These are phyloP conservation scores for Holocentrus rufus DNA, from an alignment of 2,797 vertebrate species.

Conservation along the genomic window DNA sequence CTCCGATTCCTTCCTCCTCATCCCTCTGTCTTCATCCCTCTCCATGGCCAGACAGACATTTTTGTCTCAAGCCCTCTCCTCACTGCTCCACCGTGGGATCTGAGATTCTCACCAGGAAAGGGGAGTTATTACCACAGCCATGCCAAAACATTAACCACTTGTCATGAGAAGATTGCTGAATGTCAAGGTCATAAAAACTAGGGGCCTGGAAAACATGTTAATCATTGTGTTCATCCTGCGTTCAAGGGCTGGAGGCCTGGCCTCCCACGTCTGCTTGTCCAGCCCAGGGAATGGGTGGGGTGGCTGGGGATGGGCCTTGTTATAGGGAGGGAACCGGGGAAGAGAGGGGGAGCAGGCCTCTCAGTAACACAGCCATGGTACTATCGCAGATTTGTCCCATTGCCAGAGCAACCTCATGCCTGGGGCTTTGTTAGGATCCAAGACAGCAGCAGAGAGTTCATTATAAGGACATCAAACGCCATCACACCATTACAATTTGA, in stretches of 20 bases:
- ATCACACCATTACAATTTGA: constrained; percentile 35
- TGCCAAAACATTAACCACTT: constrained; percentile 72
- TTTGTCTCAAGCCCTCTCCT: constrained; percentile 51
- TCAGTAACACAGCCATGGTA: constrained; percentile 19
- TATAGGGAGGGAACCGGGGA: constrained; percentile 12
- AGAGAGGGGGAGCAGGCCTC: constrained; percentile 9
- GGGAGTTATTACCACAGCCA: constrained; percentile 62
- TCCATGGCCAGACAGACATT: constrained; percentile 57
- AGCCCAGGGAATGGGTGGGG: constrained; percentile 53
- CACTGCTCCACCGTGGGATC: constrained; percentile 58
- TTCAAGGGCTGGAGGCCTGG: constrained; percentile 71
- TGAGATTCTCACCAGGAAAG: constrained; percentile 69
- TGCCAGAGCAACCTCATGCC: constrained; percentile 34
- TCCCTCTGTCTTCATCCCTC: constrained; percentile 47
- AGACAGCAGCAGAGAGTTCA: constrained; percentile 53
- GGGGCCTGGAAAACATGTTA: constrained; percentile 76
- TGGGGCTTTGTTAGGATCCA: constrained; percentile 34
- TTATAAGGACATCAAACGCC: constrained; percentile 45
- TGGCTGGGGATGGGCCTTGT: constrained; percentile 46
- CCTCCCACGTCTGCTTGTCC: constrained; percentile 70
- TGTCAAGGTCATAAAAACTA: constrained; percentile 79
- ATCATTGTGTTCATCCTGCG: constrained; percentile 66
- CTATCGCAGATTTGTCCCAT: constrained; percentile 22
- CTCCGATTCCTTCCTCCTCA: constrained; percentile 47
- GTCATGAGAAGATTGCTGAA: constrained; percentile 77